Base-by-base conservation (phyloP, 1,140 invertebrate genomes). In the Drosophila kepulauana region DNA sequence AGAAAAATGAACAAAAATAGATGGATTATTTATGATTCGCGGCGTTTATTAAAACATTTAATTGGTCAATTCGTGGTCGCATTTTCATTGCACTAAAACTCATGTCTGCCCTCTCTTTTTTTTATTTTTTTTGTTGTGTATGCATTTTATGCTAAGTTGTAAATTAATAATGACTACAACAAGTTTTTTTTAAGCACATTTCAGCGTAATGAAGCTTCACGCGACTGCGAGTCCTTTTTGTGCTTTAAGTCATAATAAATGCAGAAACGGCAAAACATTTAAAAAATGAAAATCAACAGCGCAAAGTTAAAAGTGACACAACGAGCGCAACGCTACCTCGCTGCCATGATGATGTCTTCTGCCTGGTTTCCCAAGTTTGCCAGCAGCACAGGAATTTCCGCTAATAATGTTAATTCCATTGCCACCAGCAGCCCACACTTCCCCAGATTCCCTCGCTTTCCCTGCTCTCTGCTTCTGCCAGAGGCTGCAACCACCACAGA, bases 321-420 rank as follows among this genome's bases (percentile, higher is more conserved):
- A 25, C 64, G 51, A 41, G 41, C 28, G 52, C 28, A 43, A 11
- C 7, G 15, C 51, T 33, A 10, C 38, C 38, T 41, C 8, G 41
- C 41, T 43, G 41, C 38, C 38, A 3, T 41, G 38, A 10, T 10
- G 8, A 11, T 41, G 38, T 11, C 38, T 41, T 5, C 8, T 33
- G 7, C 30, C 33, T 16, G 8, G 15, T 2, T 20, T 10, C 51
- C 41, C 41, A 66, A 62, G 30, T 65, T 65, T 52, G 56, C 58
- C 2, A 33, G 54, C 57, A 45, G 35, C 56, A 72, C 49, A 52
- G 79, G 85, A 88, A 78, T 81, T 88, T 88, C 78, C 85, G 81
- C 85, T 88, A 88, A 88, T 88, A 89, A 88, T 89, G 85, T 89
- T 88, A 88, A 89, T 88, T 89, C 81, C 81, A 89, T 89, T 84